Percentiles rank a stretch among this genome's conserved stretches.
Conservation (phyloP, 64 coral and sea anemone genomes). For the Exaiptasia diaphana region DNA sequence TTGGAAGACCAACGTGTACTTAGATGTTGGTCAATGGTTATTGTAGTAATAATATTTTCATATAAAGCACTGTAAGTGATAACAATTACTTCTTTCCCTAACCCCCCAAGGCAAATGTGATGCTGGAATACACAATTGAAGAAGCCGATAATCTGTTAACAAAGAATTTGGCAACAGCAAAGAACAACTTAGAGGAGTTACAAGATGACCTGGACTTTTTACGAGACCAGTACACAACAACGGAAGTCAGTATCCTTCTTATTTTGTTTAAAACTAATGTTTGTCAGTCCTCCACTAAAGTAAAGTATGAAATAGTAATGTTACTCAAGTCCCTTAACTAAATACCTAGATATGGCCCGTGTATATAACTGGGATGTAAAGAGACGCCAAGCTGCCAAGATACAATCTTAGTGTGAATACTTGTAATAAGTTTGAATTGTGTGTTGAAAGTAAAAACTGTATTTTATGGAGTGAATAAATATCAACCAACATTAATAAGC, state of each 20-base stretch:
- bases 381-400: slow-evolving; percentile 86
- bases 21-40: too few species aligned
- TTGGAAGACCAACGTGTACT: too few species aligned
- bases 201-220: slow-evolving; percentile 86
- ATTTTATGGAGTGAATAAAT: too few species aligned
- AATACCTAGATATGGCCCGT: slow-evolving; percentile 84
- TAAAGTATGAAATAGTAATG: background rate
- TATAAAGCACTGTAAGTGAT: too few species aligned
- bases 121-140: slow-evolving; percentile 85
- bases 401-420: slow-evolving; percentile 29
- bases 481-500: too few species aligned
- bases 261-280: background rate
- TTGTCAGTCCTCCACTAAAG: too few species aligned
- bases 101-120: slow-evolving; percentile 99
- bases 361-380: slow-evolving; percentile 99
- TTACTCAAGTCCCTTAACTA: slow-evolving; percentile 4
- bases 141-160: slow-evolving; percentile 73
- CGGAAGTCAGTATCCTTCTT: slow-evolving; percentile 99
- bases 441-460: too few species aligned
- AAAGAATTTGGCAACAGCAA: slow-evolving; percentile 74
- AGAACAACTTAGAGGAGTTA: slow-evolving; percentile 63
- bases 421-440: too few species aligned
- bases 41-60: too few species aligned
- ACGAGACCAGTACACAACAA: slow-evolving; percentile 91
- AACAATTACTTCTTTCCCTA: too few species aligned